Percentiles rank a stretch among this genome's conserved stretches.
Evolutionary conservation across 2,888 invertebrate genomes (phyloP).

Genomic region (Lasioglossum zephyrum): DNA sequence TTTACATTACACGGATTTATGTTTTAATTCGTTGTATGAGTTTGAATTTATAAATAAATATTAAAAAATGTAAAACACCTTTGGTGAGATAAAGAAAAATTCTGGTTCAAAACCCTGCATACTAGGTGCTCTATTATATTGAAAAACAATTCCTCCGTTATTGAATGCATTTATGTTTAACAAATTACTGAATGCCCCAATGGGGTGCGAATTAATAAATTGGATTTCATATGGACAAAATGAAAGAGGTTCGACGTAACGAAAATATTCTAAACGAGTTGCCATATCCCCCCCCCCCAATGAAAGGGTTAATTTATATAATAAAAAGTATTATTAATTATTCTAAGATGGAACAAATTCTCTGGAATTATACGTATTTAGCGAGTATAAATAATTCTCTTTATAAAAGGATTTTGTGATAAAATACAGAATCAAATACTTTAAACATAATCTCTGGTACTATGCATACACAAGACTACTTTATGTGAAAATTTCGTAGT

Average conservation of each 20-base stretch:
- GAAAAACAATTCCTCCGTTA: background rate
- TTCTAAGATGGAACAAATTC: too few species aligned
- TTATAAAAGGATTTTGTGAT: background rate
- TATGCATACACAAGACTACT: background rate
- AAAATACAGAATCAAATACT: background rate
- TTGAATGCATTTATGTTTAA: background rate
- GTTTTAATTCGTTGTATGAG: background rate
- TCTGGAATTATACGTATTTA: background rate
- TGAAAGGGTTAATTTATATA: background rate
- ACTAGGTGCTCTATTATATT: background rate
- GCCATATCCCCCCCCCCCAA: too few species aligned
- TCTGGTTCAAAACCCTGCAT: background rate
- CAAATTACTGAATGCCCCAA: too few species aligned
- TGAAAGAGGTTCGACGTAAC: background rate
- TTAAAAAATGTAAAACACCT: background rate
- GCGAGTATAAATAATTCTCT: background rate
- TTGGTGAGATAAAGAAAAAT: background rate
- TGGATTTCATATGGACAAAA: background rate
- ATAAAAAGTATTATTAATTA: background rate
- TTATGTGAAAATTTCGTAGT: background rate
- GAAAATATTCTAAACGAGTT: background rate
- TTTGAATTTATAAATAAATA: background rate
- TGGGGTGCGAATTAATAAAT: background rate
- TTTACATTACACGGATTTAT: background rate
- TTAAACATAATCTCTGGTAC: background rate